Base-by-base conservation (phyloP, 2,888 invertebrate genomes). In the Drosophila stalkeri region DNA sequence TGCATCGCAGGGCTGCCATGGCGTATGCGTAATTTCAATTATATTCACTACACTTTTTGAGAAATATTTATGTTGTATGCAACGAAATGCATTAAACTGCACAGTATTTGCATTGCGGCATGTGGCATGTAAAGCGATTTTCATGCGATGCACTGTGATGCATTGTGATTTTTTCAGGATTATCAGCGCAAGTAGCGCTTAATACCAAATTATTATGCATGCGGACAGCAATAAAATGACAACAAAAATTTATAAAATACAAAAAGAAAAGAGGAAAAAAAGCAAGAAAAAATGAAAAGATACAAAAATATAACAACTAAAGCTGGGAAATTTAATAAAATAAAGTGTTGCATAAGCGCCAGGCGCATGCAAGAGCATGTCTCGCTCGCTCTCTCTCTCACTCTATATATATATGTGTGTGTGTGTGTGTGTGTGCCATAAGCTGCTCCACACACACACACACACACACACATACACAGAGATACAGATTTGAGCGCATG, bases 161-260 rank as follows among this genome's bases (percentile, higher is more conserved):
- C 76, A 69, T 47, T 78, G 80, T 78, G 79, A 89, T 85, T 82
- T 80, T 80, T 80, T 82, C 66, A 72, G 84, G 78, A 86, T 84
- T 87, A 86, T 75, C 82, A 60, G 66, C 57, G 52, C 77, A 73
- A 80, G 78, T 68, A 76, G 76, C 72, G 68, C 73, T 82, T 89
- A 88, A 90, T 89, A 69, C 82, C 66, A 88, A 86, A 90, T 83
- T 82, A 90, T 90, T 90, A 86, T 90, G 86, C 90, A 85, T 77
- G 85, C 86, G 81, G 75, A 63, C 74, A 64, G 71, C 71, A 81
- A 77, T 59, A 64, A 33, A 33, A 49, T 12, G 18, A 12, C 16
- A 52, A 54, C 57, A 43, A 57, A 52, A 54, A 70, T 63, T 49
- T 43, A 63, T 52, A 39, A 59, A 27, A 46, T 33, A 27, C 6